Base-by-base conservation (phyloP, 2,888 invertebrate genomes). In the Chrysomela aeneicollis region DNA sequence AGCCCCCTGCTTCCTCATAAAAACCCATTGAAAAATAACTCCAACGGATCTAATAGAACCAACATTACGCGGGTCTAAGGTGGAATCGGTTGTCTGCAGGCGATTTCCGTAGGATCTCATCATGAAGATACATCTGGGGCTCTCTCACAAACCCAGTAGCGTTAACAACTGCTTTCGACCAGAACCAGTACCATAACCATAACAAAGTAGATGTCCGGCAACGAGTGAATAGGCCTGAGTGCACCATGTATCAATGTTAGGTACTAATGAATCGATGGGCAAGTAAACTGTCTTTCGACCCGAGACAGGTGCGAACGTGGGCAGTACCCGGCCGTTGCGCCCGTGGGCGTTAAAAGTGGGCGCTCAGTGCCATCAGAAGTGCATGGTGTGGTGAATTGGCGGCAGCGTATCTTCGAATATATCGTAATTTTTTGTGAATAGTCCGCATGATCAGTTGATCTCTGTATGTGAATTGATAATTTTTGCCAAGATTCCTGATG, bases 281-380 rank as follows among this genome's bases (percentile, higher is more conserved):
- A 68, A 74, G 68, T 67, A 64, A 68, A 64, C 70, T 70, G 70
- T 71, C 70, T 70, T 71, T 61, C 72, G 62, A 69, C 67, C 59
- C 57, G 46, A 22, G 70, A 71, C 75, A 76, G 76, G 76, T 76
- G 76, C 70, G 73, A 72, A 73, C 68, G 76, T 76, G 73, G 76
- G 76, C 63, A 68, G 74, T 52, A 68, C 65, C 65, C 15, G n/a
- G 10, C 4, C 42, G 67, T 66, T 70, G 68, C 57, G 47, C 21
- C 57, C 46, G 57, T 57, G 22, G 57, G 57, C 57, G 57, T 42
- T 17, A 15, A 17, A 46, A 46, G 57, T 57, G 57, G 57, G 57
- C 32, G 19, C 47, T 4, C 35, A 9, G 35, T 15, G n/a, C 42
- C 42, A 42, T 42, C 57, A 47, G 46, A 46, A 57, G 57, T 57